Percentiles rank a stretch among this genome's conserved stretches.
Conservation (phyloP, 2,888 invertebrate species). For the Cheilosia variabilis region DNA sequence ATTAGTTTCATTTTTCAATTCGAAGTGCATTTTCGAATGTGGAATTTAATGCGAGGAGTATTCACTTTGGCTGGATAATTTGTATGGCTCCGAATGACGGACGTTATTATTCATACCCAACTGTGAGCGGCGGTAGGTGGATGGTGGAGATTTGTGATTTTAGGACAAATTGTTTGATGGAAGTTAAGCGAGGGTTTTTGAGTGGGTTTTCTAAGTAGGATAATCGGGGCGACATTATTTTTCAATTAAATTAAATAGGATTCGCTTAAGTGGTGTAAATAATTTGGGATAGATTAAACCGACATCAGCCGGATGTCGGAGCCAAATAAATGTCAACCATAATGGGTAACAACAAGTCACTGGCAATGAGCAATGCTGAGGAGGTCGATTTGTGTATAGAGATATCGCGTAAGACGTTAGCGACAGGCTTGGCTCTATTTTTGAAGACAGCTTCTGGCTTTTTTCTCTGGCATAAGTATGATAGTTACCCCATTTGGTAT, state of each 20-base stretch:
- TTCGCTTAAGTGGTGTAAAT: conserved; percentile 37
- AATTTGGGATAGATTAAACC: neutral
- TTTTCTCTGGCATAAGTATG: too few relatives aligned
- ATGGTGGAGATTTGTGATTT: conserved; percentile 16
- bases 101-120: conserved; percentile 51
- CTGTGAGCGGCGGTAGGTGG: neutral
- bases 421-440: too few relatives aligned
- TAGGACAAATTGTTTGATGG: neutral
- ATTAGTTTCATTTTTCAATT: neutral
- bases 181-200: conserved; percentile 17
- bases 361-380: too few relatives aligned
- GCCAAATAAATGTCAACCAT: too few relatives aligned
- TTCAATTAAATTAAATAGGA: conserved; percentile 36
- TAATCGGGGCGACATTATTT: conserved; percentile 39
- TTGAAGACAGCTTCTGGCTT: too few relatives aligned
- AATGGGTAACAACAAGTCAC: too few relatives aligned
- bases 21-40: neutral
- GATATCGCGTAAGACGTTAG: too few relatives aligned
- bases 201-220: conserved; percentile 40
- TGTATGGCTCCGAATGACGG: conserved; percentile 27
- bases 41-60: neutral
- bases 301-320: too few relatives aligned
- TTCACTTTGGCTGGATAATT: conserved; percentile 50
- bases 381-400: too few relatives aligned
- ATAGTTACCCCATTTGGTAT: too few relatives aligned